Base-by-base conservation (phyloP, 2,888 invertebrate genomes). In the Chesias legatella region DNA sequence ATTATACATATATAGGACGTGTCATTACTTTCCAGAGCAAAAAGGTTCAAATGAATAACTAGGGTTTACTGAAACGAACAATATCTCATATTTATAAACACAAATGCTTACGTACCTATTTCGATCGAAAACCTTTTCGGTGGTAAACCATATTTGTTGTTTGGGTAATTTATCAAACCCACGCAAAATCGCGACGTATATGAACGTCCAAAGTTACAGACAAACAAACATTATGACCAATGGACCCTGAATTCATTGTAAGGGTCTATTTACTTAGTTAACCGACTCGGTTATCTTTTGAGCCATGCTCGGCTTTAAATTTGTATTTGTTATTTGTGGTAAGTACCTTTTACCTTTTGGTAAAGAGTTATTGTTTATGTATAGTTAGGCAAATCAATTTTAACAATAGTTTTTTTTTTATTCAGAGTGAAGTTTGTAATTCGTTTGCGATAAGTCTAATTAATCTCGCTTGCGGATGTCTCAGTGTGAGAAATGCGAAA, bases 161-260 rank as follows among this genome's bases (percentile, higher is more conserved):
- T 34, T 46, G 32, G 38, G 43, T 41, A 46, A 50, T 52, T 45
- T 58, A 58, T 56, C 48, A 56, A 47, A 48, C 52, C 50, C 47
- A 53, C 56, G 55, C 63, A 58, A 63, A 60, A 58, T 65, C 51
- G 53, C 53, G 56, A 51, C 52, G 55, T 56, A 57, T 43, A 49
- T 43, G 36, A 42, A 53, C 58, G 65, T 51, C 63, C 62, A 58
- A 75, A 79, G 72, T 77, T 68, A 73, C 66, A 73, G 58, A 69
- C 73, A 79, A 82, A 78, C 84, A 85, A 81, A 78, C 76, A 82
- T 76, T 73, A 81, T 82, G 82, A 79, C 84, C 83, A 82, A 82
- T 85, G 82, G 79, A 73, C 79, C 85, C 81, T 66, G 75, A 78
- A 79, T 83, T 85, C 83, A 83, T 85, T 79, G 79, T 60, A 65